Percentiles rank a stretch among this genome's conserved stretches.
Evolutionary conservation across 2,113 vertebrate species (phyloP).

Genomic region (Melanocharis versteri): DNA sequence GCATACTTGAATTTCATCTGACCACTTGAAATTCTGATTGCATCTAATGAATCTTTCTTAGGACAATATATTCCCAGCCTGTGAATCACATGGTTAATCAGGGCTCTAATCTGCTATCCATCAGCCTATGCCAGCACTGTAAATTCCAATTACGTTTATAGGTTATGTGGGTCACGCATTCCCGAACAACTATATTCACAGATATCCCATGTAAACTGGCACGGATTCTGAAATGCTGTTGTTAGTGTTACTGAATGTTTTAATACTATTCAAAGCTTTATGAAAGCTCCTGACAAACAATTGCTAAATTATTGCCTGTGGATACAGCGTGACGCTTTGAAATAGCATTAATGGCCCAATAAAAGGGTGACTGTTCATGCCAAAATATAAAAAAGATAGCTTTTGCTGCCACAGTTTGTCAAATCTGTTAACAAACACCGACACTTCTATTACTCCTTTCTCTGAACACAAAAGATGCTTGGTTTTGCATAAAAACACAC

Average conservation of each 20-base stretch:
- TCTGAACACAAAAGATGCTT: slow-evolving; percentile 29
- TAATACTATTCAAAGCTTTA: slow-evolving; percentile 63
- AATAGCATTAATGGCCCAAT: slow-evolving; percentile 65
- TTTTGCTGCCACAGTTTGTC: slow-evolving; percentile 55
- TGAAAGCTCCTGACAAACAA: slow-evolving; percentile 69
- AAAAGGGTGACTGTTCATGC: slow-evolving; percentile 64
- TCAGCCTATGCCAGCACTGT: slow-evolving; percentile 72
- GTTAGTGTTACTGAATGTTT: slow-evolving; percentile 59
- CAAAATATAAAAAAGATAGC: slow-evolving; percentile 62
- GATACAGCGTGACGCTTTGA: slow-evolving; percentile 40
- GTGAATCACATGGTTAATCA: slow-evolving; percentile 79
- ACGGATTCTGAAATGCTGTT: slow-evolving; percentile 65
- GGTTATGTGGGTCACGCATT: slow-evolving; percentile 80
- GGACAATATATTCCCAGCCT: slow-evolving; percentile 77
- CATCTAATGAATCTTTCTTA: slow-evolving; percentile 78
- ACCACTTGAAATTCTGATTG: slow-evolving; percentile 83
- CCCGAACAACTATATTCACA: slow-evolving; percentile 72
- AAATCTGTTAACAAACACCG: slow-evolving; percentile 55
- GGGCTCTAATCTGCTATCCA: slow-evolving; percentile 81
- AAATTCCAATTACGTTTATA: slow-evolving; percentile 82
- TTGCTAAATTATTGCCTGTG: slow-evolving; percentile 67
- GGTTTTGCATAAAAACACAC: slow-evolving; percentile 6
- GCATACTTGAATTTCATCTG: slow-evolving; percentile 77
- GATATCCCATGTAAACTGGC: slow-evolving; percentile 68
- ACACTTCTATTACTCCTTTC: slow-evolving; percentile 42